These are phyloP conservation scores for Caradrina clavipalpis DNA, from an alignment of 2,888 invertebrate species.

Conservation along the genomic window DNA sequence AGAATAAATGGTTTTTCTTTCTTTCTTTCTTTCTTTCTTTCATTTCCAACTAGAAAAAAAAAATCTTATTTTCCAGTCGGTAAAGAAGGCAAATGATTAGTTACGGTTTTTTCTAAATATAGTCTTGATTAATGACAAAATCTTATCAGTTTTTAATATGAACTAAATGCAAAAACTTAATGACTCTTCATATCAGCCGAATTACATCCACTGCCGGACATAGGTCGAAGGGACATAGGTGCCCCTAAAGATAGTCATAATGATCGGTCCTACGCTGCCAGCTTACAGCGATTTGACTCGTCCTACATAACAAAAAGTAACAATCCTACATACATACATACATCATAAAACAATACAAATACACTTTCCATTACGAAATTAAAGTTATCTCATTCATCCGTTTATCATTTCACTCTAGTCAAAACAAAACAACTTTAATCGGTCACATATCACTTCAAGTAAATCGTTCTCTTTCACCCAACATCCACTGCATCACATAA, in stretches of 20 bases:
- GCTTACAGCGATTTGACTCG: too few relatives aligned
- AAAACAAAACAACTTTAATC: too few relatives aligned
- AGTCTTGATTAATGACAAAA: neutral
- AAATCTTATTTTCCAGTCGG: too few relatives aligned
- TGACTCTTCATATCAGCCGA: neutral
- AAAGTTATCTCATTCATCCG: neutral
- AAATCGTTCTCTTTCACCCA: neutral
- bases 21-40: too few relatives aligned
- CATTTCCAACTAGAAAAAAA: too few relatives aligned
- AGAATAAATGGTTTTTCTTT: too few relatives aligned
- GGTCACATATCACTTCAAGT: neutral
- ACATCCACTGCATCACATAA: constrained; percentile 37
- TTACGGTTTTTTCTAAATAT: neutral
- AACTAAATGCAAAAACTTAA: neutral
- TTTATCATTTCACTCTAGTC: neutral
- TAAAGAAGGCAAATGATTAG: neutral
- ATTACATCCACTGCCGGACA: too few relatives aligned
- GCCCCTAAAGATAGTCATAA: too few relatives aligned
- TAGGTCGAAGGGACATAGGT: too few relatives aligned
- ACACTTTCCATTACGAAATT: neutral
- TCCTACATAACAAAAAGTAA: neutral
- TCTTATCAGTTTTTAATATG: too few relatives aligned
- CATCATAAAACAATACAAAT: too few relatives aligned
- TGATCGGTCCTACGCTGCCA: too few relatives aligned
- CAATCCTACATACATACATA: neutral